A percentile compares a stretch with the other conserved stretches of the same genome.
These are phyloP conservation scores for Andrena dorsata DNA, from an alignment of 2,888 invertebrate species.

Conservation along the genomic window DNA sequence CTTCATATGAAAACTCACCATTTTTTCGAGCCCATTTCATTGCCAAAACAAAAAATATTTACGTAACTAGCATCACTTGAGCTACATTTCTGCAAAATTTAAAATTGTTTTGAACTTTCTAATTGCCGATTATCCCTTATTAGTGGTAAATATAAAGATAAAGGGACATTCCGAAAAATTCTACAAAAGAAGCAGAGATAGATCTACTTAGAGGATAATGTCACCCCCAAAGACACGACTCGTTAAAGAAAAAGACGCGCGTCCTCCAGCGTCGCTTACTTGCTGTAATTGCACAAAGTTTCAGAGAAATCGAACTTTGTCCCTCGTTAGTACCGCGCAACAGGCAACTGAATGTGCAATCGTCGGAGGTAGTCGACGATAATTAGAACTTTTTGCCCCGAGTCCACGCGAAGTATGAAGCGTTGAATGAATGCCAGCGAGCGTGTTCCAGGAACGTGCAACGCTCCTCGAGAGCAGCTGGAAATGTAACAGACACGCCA, in stretches of 20 bases:
- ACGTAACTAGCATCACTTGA: too few relatives aligned
- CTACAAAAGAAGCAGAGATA: too few relatives aligned
- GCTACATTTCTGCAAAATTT: too few relatives aligned
- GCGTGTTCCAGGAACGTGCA: conserved; percentile 31
- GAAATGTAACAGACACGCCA: conserved; percentile 29
- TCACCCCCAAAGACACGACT: conserved; percentile 3
- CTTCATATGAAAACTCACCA: too few relatives aligned
- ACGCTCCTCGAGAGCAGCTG: conserved; percentile 10
- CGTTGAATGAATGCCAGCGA: conserved; percentile 42
- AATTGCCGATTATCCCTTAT: too few relatives aligned
- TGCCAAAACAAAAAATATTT: too few relatives aligned
- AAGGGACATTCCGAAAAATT: too few relatives aligned
- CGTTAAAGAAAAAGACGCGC: neutral
- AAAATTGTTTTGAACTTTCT: too few relatives aligned
- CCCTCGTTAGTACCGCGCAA: conserved; percentile 34
- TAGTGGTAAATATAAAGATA: too few relatives aligned
- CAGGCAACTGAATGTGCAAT: conserved; percentile 47
- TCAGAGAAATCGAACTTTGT: conserved; percentile 48
- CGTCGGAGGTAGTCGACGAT: conserved; percentile 26
- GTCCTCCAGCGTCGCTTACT: conserved; percentile 14
- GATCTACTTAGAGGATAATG: too few relatives aligned
- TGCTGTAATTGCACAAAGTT: conserved; percentile 13
- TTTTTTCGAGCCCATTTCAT: too few relatives aligned
- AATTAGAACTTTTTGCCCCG: conserved; percentile 43
- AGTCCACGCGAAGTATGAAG: conserved; percentile 14